phyloP scores from a whole-genome alignment of 2,113 vertebrate genomes.

The Kryptolebias marmoratus region DNA sequence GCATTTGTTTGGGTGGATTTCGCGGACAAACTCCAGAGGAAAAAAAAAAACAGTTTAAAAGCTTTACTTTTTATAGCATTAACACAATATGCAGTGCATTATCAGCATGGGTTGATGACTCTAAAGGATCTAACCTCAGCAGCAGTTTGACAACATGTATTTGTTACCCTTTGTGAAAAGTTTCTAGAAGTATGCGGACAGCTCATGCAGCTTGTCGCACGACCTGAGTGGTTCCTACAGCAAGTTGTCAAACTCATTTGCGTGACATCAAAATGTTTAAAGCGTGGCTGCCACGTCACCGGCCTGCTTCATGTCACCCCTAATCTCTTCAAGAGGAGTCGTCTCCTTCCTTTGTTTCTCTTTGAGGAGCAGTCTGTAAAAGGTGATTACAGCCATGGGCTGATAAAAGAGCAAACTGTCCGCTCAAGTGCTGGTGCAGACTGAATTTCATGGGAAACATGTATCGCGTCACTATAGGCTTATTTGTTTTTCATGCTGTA shows the following conservation, averaged over 20 bases:
- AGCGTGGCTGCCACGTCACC: background rate
- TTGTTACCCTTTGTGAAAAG: background rate
- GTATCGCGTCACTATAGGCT: conserved; percentile 14
- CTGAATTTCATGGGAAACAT: conserved; percentile 10
- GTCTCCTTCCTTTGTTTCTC: conserved; percentile 8
- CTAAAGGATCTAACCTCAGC: background rate
- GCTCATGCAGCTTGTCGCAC: background rate
- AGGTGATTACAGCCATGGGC: conserved; percentile 23
- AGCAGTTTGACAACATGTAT: background rate
- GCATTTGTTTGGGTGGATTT: conserved; percentile 31
- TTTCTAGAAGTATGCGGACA: background rate
- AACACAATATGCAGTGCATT: too few relatives aligned
- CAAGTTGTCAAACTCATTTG: background rate
- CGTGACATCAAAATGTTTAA: conserved; percentile 19
- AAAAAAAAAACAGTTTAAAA: background rate
- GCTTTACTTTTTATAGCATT: too few relatives aligned
- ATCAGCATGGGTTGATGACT: background rate
- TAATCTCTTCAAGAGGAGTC: conserved; percentile 19
- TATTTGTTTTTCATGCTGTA: background rate
- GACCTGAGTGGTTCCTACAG: background rate
- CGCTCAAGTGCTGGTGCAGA: conserved; percentile 9
- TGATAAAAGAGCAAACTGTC: conserved; percentile 42
- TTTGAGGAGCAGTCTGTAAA: conserved; percentile 28
- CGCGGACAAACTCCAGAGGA: conserved; percentile 27
- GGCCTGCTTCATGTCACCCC: conserved; percentile 12